phyloP scores from a whole-genome alignment of 2,797 vertebrate genomes.

The Pachyuromys duprasi region DNA sequence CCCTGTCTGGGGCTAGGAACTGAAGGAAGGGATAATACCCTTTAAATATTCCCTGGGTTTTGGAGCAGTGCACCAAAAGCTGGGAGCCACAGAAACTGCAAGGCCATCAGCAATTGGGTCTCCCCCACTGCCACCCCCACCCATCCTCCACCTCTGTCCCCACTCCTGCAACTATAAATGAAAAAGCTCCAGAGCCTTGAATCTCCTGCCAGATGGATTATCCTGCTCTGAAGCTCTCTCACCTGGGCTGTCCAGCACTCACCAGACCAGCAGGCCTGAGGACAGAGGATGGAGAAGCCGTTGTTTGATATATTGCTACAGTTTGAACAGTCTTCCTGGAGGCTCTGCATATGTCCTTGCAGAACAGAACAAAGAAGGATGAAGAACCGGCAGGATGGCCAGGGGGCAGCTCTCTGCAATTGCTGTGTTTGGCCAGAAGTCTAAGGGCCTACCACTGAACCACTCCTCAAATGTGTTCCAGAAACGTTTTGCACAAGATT shows the following conservation, averaged over 20 bases:
- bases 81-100: neutral
- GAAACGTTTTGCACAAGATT: neutral
- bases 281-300: neutral
- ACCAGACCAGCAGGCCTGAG: neutral
- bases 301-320: neutral
- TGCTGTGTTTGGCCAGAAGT: neutral
- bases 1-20: neutral
- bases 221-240: neutral
- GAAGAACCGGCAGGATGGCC: neutral
- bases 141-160: neutral
- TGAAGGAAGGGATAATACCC: neutral
- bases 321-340: neutral
- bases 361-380: neutral
- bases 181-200: neutral
- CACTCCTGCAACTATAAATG: neutral
- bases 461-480: neutral
- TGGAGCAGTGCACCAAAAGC: neutral
- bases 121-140: neutral
- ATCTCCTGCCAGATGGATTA: neutral
- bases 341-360: neutral
- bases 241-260: neutral
- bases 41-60: slow-evolving; percentile 17
- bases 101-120: neutral
- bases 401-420: neutral
- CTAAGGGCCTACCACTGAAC: neutral